A percentile compares a stretch with the other conserved stretches of the same genome.
These are phyloP conservation scores for Encarsia formosa DNA, from an alignment of 2,888 invertebrate genomes.

Conservation along the genomic window DNA sequence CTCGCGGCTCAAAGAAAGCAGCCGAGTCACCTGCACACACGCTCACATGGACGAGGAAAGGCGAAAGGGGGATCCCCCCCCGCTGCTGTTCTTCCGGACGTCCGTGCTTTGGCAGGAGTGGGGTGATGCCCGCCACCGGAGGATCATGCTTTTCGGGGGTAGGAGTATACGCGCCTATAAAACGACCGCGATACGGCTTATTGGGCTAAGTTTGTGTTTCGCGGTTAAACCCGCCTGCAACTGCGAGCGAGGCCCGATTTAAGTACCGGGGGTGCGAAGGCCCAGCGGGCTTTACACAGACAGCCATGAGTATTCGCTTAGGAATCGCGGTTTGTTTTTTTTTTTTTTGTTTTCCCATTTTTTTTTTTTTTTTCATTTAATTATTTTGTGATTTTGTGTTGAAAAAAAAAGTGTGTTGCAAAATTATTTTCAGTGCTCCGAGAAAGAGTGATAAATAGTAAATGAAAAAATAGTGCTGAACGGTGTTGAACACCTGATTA, in stretches of 20 bases:
- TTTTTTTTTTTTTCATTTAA: neutral
- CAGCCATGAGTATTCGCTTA: slow-evolving; percentile 47
- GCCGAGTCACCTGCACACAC: neutral
- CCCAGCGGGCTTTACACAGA: slow-evolving; percentile 33
- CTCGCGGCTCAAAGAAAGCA: slow-evolving; percentile 10
- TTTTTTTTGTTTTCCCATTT: neutral
- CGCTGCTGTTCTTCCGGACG: neutral
- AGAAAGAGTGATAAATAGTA: too few species aligned
- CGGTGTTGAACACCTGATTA: too few species aligned
- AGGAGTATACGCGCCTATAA: slow-evolving; percentile 51
- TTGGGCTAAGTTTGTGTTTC: slow-evolving; percentile 46
- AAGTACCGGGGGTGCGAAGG: slow-evolving; percentile 46
- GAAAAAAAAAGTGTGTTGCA: too few species aligned
- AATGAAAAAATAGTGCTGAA: too few species aligned
- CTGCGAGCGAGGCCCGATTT: slow-evolving; percentile 43
- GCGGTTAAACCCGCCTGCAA: slow-evolving; percentile 48
- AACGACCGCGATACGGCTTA: slow-evolving; percentile 50
- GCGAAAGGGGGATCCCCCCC: slow-evolving; percentile 16
- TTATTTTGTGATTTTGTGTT: neutral
- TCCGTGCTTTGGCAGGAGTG: neutral
- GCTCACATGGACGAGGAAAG: slow-evolving; percentile 13
- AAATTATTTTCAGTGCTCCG: too few species aligned
- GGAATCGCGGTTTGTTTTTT: slow-evolving; percentile 48
- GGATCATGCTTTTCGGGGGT: slow-evolving; percentile 36
- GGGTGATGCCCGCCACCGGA: slow-evolving; percentile 6